phyloP scores from a whole-genome alignment of 1,140 invertebrate species.

The Anthonomus grandis region DNA sequence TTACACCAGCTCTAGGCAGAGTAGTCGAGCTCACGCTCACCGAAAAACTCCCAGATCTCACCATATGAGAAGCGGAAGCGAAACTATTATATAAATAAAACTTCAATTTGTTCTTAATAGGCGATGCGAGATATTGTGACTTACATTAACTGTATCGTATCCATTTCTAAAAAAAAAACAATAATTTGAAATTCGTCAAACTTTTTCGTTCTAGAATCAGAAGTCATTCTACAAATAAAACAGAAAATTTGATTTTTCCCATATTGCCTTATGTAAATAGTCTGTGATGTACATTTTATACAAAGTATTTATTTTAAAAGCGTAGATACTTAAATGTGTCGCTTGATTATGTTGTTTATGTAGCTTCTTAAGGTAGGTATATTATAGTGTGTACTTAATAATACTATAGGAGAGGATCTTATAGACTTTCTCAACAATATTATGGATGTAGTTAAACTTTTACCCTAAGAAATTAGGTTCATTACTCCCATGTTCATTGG shows the following conservation, averaged over 20 bases:
- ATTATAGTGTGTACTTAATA: conserved; percentile 14
- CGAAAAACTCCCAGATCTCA: conserved; percentile 38
- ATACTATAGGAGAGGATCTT: conserved; percentile 27
- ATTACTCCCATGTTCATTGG: too few species aligned
- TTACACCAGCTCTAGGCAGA: conserved; percentile 31
- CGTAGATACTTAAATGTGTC: not conserved
- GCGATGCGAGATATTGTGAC: too few species aligned
- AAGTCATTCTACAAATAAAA: not conserved
- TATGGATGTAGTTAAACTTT: too few species aligned
- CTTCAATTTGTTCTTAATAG: too few species aligned
- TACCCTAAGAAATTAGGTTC: too few species aligned
- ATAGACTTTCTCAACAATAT: conserved; percentile 18
- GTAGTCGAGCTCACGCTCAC: conserved; percentile 36
- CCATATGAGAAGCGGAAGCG: conserved; percentile 36
- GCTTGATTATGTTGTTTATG: not conserved
- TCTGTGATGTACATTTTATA: conserved; percentile 28
- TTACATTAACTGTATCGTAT: too few species aligned
- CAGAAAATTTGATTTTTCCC: not conserved
- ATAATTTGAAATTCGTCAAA: not conserved
- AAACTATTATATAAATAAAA: conserved; percentile 36
- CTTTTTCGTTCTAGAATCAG: not conserved
- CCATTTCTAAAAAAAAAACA: not conserved
- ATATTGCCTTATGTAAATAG: conserved; percentile 20
- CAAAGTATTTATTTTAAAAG: conserved; percentile 26
- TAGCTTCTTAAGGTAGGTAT: too few species aligned